phyloP scores from a whole-genome alignment of 2,888 invertebrate genomes.

The Tenthredo livida region DNA sequence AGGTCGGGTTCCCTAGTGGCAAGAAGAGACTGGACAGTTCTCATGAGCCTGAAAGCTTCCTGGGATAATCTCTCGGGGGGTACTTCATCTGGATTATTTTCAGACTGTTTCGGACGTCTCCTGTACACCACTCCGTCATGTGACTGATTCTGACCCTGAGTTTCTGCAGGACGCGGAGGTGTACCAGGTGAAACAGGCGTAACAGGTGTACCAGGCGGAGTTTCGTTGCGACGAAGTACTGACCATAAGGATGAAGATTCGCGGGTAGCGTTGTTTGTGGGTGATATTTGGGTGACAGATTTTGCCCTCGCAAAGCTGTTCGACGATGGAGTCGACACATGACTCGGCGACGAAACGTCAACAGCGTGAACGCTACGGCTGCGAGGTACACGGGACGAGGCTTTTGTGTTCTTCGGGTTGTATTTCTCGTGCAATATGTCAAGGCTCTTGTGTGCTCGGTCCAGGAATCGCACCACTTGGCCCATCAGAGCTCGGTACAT shows the following conservation, averaged over 20 bases:
- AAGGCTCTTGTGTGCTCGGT: constrained; percentile 84
- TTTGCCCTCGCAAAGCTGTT: constrained; percentile 76
- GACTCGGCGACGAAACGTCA: constrained; percentile 68
- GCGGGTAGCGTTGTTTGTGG: constrained; percentile 76
- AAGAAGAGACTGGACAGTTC: constrained; percentile 84
- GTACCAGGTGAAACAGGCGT: constrained; percentile 61
- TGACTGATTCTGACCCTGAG: constrained; percentile 64
- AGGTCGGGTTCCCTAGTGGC: constrained; percentile 84
- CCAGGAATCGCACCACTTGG: constrained; percentile 85
- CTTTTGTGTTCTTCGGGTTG: constrained; percentile 67
- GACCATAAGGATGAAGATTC: constrained; percentile 84
- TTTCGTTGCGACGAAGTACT: constrained; percentile 72
- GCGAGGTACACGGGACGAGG: constrained; percentile 76
- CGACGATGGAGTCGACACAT: constrained; percentile 58
- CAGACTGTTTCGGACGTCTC: constrained; percentile 75
- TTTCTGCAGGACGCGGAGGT: constrained; percentile 60
- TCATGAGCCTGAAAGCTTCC: constrained; percentile 84
- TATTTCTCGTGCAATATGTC: constrained; percentile 78
- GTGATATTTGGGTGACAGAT: constrained; percentile 78
- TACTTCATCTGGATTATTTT: constrained; percentile 78
- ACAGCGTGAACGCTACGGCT: constrained; percentile 81
- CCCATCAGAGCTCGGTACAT: constrained; percentile 88
- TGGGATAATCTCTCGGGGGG: constrained; percentile 84
- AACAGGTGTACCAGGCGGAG: constrained; percentile 58
- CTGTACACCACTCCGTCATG: constrained; percentile 70